Base-by-base conservation (phyloP, 2,113 vertebrate species). In the Thinocorus orbignyianus region DNA sequence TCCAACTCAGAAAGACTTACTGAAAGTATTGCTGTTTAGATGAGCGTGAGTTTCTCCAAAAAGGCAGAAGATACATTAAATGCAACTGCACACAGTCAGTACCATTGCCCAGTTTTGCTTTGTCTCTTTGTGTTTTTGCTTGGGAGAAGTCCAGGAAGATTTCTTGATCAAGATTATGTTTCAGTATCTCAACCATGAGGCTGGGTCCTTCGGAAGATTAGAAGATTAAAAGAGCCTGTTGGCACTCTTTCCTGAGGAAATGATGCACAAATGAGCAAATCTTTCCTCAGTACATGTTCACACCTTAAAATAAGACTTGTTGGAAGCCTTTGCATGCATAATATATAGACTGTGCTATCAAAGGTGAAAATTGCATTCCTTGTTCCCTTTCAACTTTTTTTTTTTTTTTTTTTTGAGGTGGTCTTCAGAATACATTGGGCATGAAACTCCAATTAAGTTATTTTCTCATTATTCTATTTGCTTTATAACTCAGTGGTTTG, bases 81-180 rank as follows among this genome's bases (percentile, higher is more conserved):
- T 11, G 17, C 17, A 81, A 5, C 17, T 44, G 26, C 22, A 26
- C 25, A 30, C 13, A 81, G 28, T 46, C 28, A 49, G 17, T n/a
- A 55, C 12, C 25, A 44, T 7, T 17, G 13, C 17, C 51, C 42
- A 57, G 13, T 7, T 92, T 6, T 37, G 9, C 22, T 44, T 49
- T 80, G 28, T 48, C 10, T 28, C 20, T 25, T 88, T 37, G 4
- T 49, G 11, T 10, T 22, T 88, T 66, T 70, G 24, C 19, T 77
- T 64, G 48, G 61, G 39, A 74, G 30, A 73, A 52, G 13, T 24
- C 13, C 30, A 74, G 6, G 22, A 60, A 73, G 10, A 57, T 48
- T 77, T 80, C 25, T n/a, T 71, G 10, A 13, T 17, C 0, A 4
- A 66, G 26, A 48, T 9, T 20, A 61, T 0, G 0, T 92, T 82